Conservation (phyloP, 1,140 invertebrate genomes). For the Neodiprion pinetum region DNA sequence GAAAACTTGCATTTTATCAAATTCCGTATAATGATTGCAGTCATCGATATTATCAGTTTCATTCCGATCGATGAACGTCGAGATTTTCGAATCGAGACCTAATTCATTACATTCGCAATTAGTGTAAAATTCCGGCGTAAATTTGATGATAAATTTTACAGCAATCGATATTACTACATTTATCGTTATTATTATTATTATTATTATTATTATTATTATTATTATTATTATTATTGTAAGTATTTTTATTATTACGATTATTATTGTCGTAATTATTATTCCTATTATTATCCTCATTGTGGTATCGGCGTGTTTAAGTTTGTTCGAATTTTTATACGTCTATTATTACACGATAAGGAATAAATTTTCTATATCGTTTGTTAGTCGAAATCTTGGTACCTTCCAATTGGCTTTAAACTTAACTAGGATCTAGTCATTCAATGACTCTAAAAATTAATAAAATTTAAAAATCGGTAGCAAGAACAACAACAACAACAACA, state of each 20-base stretch:
- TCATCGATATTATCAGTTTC: too few relatives aligned
- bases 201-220: not conserved
- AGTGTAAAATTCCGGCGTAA: constrained; percentile 17
- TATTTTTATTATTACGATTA: not conserved
- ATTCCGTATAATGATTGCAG: too few relatives aligned
- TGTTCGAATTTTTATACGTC: not conserved
- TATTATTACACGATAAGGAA: too few relatives aligned
- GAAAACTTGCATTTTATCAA: too few relatives aligned
- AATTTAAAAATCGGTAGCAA: not conserved
- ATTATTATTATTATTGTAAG: too few relatives aligned
- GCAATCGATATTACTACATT: not conserved
- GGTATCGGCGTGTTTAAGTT: not conserved
- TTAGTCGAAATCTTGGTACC: constrained; percentile 42
- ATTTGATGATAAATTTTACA: constrained; percentile 24
- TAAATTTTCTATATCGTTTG: not conserved
- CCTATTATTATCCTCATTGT: not conserved
- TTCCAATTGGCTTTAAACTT: constrained; percentile 56
- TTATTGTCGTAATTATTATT: not conserved
- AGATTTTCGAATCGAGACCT: constrained; percentile 19
- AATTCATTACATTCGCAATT: constrained; percentile 27
- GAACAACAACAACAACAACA: not conserved
- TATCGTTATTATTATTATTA: not conserved
- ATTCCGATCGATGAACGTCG: too few relatives aligned
- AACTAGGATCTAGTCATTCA: constrained; percentile 51
- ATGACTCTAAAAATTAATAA: constrained; percentile 45